Evolutionary conservation across 2,888 invertebrate genomes (phyloP), one percentile per base, ranked within the genome.

Genomic region (Cephus pulcher): DNA sequence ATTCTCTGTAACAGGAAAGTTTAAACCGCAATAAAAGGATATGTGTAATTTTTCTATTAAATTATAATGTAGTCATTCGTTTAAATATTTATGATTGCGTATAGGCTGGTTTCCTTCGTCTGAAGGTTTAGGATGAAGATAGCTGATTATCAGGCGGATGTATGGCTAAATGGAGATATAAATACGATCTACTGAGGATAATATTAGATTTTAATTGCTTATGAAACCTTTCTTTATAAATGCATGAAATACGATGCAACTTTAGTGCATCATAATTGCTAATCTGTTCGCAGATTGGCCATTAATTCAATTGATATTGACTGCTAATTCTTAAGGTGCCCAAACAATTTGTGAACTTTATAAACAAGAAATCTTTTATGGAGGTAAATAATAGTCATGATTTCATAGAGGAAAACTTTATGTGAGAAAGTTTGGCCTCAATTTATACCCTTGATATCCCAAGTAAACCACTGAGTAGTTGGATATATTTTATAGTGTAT

Each of bases 361-460:
- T 56, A 56, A 56, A 56, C 56, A 23, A 23, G 23, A 23, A 56
- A 23, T 56, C 2, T 2, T 56, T 56, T 56, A 23, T 56, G 9
- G 6, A 23, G 56, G 56, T 23, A 56, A 23, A 56, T 23, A 56
- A 56, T 56, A 23, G 9, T 23, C 40, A 23, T 23, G 15, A 40
- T 40, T 40, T 40, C 1, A 56, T 56, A 56, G 2, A 56, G 56
- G 9, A 56, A 56, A 23, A 56, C 23, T 56, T 4, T 1, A 56
- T 56, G 9, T 23, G 56, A 56, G 56, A 56, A 56, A 56, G 56
- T 56, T 56, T 56, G 56, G 23, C 56, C 56, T 56, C 56, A 56
- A 56, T 56, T 56, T 56, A 23, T 56, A 56, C 56, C 56, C 56
- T 56, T 56, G 56, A 69, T 30, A 56, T 30, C 40, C 68, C 79